Conservation (phyloP, 2,797 vertebrate species). For the Acipenser ruthenus region DNA sequence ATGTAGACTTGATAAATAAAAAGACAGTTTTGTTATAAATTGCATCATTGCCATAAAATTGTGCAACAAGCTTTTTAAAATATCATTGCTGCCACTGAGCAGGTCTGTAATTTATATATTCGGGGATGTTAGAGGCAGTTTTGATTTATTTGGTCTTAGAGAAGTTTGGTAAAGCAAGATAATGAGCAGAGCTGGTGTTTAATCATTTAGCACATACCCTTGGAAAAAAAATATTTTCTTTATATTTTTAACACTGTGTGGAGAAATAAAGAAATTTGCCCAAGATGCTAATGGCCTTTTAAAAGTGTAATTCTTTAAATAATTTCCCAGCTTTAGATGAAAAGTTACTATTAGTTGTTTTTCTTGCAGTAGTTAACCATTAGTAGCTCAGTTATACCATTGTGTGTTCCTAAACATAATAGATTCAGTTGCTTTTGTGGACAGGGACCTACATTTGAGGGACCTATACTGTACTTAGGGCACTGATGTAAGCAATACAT, state of each 20-base stretch:
- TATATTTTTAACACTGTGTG: conserved; percentile 79
- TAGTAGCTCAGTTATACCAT: too few relatives aligned
- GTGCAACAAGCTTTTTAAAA: conserved; percentile 96
- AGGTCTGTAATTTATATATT: conserved; percentile 91
- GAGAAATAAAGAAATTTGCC: conserved; percentile 72
- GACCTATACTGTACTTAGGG: too few relatives aligned
- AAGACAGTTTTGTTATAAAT: conserved; percentile 73
- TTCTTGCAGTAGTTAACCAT: too few relatives aligned
- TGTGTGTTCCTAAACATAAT: too few relatives aligned
- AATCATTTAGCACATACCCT: conserved; percentile 76
- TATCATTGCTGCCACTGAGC: conserved; percentile 89
- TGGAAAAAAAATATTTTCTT: conserved; percentile 73
- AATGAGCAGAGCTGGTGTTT: conserved; percentile 90
- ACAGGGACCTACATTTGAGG: too few relatives aligned
- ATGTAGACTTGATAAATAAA: conserved; percentile 48
- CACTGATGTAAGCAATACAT: too few relatives aligned
- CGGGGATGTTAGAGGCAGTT: conserved; percentile 74
- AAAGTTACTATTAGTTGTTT: too few relatives aligned
- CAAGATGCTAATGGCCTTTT: conserved; percentile 68
- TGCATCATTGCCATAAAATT: conserved; percentile 77
- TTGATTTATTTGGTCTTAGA: conserved; percentile 94
- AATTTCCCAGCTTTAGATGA: too few relatives aligned
- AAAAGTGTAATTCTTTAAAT: conserved; percentile 26
- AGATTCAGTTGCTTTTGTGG: too few relatives aligned
- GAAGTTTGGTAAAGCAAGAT: conserved; percentile 93